phyloP scores from a whole-genome alignment of 2,113 vertebrate genomes.

The Probosciger aterrimus region DNA sequence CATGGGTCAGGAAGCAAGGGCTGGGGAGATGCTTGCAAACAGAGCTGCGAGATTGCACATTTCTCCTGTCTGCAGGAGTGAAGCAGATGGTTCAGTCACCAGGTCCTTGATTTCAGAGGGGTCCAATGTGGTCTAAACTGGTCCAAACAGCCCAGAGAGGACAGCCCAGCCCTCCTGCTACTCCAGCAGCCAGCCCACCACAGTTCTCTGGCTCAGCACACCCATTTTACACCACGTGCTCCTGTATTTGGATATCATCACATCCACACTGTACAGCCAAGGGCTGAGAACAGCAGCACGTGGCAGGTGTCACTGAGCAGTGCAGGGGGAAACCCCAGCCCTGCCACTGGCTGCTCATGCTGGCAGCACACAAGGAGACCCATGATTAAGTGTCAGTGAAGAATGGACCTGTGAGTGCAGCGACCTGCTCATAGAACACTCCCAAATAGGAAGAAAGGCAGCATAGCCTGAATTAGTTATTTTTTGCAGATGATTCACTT shows the following conservation, averaged over 20 bases:
- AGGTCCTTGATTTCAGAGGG: neutral
- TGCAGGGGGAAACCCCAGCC: neutral
- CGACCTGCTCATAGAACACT: neutral
- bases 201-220: neutral
- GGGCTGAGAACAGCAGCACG: accelerated
- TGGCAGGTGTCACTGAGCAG: accelerated
- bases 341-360: too few species aligned
- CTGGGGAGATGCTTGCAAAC: neutral
- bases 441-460: neutral
- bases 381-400: neutral
- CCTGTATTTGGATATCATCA: accelerated
- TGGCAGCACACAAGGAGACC: neutral
- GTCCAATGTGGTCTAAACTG: too few species aligned
- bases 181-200: neutral
- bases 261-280: accelerated
- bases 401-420: neutral
- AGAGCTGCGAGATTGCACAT: neutral
- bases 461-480: neutral
- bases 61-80: neutral
- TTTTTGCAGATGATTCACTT: conserved; percentile 34
- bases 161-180: neutral
- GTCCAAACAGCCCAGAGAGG: neutral
- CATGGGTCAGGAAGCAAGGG: neutral
- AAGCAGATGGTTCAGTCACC: neutral
- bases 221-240: neutral